Evolutionary conservation across 2,113 vertebrate species (phyloP).

Genomic region (Diadophis punctatus): DNA sequence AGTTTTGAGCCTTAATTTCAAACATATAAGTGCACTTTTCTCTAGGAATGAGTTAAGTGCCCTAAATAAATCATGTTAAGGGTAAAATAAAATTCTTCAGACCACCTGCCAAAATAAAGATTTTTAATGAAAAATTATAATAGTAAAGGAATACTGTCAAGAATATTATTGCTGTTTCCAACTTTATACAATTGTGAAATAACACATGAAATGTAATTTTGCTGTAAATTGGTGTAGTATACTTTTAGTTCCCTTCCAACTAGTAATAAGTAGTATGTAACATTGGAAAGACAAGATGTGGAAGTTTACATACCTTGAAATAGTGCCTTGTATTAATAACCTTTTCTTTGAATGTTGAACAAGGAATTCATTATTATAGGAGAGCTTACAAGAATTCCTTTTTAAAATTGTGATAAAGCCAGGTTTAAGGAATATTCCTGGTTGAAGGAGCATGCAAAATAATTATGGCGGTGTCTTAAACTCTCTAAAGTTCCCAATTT

Average conservation of each 20-base stretch:
- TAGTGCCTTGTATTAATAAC: slow-evolving; percentile 36
- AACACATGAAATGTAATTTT: neutral
- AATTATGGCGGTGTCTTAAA: slow-evolving; percentile 14
- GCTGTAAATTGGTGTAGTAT: slow-evolving; percentile 10
- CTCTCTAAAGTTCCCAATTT: slow-evolving; percentile 55
- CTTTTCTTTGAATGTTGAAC: slow-evolving; percentile 34
- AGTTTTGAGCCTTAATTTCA: neutral
- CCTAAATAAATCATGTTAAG: neutral
- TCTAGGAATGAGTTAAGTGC: neutral
- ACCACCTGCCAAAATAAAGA: neutral
- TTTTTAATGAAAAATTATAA: neutral
- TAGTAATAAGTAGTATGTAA: neutral
- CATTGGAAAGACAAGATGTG: neutral
- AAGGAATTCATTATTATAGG: slow-evolving; percentile 9
- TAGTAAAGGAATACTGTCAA: neutral
- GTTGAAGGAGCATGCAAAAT: slow-evolving; percentile 46
- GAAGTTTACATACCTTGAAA: neutral
- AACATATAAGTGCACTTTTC: neutral
- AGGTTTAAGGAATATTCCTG: slow-evolving; percentile 42
- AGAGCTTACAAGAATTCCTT: slow-evolving; percentile 47
- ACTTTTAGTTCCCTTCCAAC: neutral
- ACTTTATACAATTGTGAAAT: neutral
- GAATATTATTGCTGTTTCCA: neutral
- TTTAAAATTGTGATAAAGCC: slow-evolving; percentile 21
- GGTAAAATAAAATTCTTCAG: neutral